Percentiles rank a stretch among this genome's conserved stretches.
Conservation (phyloP, 2,888 invertebrate genomes). For the Blera fallax region DNA sequence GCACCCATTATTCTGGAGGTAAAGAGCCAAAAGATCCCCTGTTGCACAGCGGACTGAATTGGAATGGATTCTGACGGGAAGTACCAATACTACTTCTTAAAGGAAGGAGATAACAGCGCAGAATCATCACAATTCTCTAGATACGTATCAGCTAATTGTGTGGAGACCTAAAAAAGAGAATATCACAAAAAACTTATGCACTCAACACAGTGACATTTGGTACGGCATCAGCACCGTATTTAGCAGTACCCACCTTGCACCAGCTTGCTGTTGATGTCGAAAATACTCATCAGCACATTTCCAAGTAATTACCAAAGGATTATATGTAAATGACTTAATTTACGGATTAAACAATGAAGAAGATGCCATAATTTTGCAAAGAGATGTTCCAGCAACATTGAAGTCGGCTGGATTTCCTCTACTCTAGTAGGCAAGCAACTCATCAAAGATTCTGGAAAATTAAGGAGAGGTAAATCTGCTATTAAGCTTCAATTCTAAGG, state of each 20-base stretch:
- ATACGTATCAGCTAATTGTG: slow-evolving; percentile 36
- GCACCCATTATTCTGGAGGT: slow-evolving; percentile 8
- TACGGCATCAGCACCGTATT: slow-evolving; percentile 58
- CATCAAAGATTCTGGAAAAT: neutral
- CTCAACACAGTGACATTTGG: slow-evolving; percentile 69
- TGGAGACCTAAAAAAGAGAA: slow-evolving; percentile 26
- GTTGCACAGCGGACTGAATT: slow-evolving; percentile 18
- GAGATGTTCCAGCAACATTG: neutral
- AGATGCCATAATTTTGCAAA: slow-evolving; percentile 15
- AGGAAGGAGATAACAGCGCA: neutral
- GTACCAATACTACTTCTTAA: neutral
- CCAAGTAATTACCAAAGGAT: slow-evolving; percentile 5
- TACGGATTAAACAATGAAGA: slow-evolving; percentile 20
- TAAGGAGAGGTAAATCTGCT: slow-evolving; percentile 25
- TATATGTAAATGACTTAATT: slow-evolving; percentile 65
- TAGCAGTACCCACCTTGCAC: slow-evolving; percentile 56
- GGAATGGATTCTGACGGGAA: slow-evolving; percentile 20
- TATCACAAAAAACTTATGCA: slow-evolving; percentile 40
- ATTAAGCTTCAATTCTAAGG: neutral
- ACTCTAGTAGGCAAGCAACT: slow-evolving; percentile 33
- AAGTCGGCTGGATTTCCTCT: slow-evolving; percentile 26
- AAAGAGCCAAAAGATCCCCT: too few relatives aligned
- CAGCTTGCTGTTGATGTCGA: slow-evolving; percentile 68
- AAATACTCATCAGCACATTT: slow-evolving; percentile 66
- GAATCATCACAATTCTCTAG: slow-evolving; percentile 4